Evolutionary conservation across 2,888 invertebrate species (phyloP).

Genomic region (Apotomis betuletana): DNA sequence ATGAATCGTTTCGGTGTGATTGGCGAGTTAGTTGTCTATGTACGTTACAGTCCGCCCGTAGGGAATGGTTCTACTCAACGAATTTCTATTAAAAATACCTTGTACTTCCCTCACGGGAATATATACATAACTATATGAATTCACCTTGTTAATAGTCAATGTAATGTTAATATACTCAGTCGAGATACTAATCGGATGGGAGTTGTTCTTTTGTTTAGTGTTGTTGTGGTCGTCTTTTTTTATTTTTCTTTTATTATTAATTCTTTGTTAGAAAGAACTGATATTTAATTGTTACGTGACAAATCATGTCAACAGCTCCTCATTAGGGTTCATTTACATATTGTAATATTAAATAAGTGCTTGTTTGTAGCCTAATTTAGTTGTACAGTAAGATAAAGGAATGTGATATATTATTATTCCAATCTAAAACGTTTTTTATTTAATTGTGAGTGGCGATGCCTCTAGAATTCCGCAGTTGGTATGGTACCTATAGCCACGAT

Average conservation of each 20-base stretch:
- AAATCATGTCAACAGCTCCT: conserved; percentile 37
- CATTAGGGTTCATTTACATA: conserved; percentile 34
- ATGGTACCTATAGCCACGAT: not conserved
- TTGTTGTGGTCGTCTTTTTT: conserved; percentile 19
- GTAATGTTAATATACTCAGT: not conserved
- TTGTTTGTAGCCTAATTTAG: conserved; percentile 77
- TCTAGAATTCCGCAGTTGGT: not conserved
- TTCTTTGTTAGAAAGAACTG: conserved; percentile 30
- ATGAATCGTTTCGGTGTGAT: too few species aligned
- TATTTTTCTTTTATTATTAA: conserved; percentile 11
- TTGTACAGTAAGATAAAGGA: conserved; percentile 80
- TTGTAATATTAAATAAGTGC: conserved; percentile 70
- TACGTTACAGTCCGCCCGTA: too few species aligned
- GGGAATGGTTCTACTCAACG: too few species aligned
- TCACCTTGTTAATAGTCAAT: too few species aligned
- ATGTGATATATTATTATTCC: conserved; percentile 84
- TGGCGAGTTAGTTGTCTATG: too few species aligned
- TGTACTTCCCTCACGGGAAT: too few species aligned
- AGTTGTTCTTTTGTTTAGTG: conserved; percentile 1
- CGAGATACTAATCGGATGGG: not conserved
- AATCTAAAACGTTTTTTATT: conserved; percentile 68
- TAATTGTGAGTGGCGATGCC: not conserved
- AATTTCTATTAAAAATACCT: too few species aligned
- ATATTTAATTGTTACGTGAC: conserved; percentile 48
- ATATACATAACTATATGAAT: too few species aligned